These are phyloP conservation scores for Heterochromis multidens DNA, from an alignment of 2,113 vertebrate species.

Conservation along the genomic window DNA sequence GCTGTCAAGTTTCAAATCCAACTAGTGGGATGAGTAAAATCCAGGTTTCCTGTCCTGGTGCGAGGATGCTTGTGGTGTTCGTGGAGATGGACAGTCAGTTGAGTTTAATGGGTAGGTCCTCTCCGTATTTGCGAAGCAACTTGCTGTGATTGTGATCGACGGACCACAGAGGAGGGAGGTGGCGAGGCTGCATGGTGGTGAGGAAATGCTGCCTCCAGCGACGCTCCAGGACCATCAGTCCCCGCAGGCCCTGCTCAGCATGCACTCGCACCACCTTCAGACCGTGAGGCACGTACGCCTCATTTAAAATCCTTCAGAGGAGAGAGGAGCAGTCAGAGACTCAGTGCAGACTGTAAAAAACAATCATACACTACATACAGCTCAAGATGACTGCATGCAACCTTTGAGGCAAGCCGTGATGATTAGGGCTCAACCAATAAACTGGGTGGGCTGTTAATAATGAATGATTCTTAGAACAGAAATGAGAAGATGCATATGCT, in stretches of 20 bases:
- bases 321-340: not conserved
- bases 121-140: slow-evolving; percentile 89
- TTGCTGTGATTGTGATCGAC: slow-evolving; percentile 93
- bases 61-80: not conserved
- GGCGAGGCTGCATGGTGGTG: slow-evolving; percentile 84
- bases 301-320: slow-evolving; percentile 85
- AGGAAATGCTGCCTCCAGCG: slow-evolving; percentile 97
- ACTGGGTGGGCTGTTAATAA: not conserved
- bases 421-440: not conserved
- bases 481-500: too few relatives aligned
- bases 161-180: slow-evolving; percentile 92
- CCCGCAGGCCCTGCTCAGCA: slow-evolving; percentile 78
- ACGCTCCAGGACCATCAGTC: slow-evolving; percentile 90
- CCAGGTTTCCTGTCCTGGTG: not conserved
- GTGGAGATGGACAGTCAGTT: slow-evolving; percentile 48
- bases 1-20: not conserved
- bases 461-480: not conserved
- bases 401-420: not conserved
- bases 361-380: not conserved
- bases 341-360: not conserved
- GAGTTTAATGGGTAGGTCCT: slow-evolving; percentile 82
- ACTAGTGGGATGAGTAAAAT: not conserved
- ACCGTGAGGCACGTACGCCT: slow-evolving; percentile 88
- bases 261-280: slow-evolving; percentile 90
- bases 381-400: not conserved